Base-by-base conservation (phyloP, 2,888 invertebrate species). In the Xestia ashworthii region DNA sequence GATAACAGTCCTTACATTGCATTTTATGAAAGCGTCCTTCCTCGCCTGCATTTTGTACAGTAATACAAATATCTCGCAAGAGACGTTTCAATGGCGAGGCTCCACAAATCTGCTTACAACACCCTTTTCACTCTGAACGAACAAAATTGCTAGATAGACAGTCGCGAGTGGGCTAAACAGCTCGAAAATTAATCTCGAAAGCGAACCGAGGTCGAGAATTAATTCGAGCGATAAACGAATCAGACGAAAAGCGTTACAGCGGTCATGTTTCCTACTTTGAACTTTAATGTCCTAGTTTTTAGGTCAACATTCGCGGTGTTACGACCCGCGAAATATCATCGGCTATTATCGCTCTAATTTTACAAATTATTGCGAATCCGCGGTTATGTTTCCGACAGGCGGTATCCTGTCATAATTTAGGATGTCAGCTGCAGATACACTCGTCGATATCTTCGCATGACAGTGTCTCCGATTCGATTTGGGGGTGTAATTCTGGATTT, bases 161-260 rank as follows among this genome's bases (percentile, higher is more conserved):
- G 88, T 87, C 86, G 78, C 80, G 80, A 83, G 88, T 89, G 87
- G 87, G 89, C 91, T 92, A 91, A 93, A 91, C 93, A 92, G 91
- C 90, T 91, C 88, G 87, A 90, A 91, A 92, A 92, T 93, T 92
- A 92, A 93, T 92, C 93, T 90, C 87, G 83, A 88, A 88, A 89
- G 87, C 90, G 91, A 88, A 89, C 90, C 88, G 91, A 90, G 90
- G 91, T 91, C 90, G 89, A 87, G 90, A 91, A 90, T 92, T 91
- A 92, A 93, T 93, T 92, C 90, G 82, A 87, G 90, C 90, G 90
- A 92, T 92, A 92, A 92, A 92, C 92, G 91, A 90, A 90, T 92
- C 89, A 85, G 88, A 88, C 84, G 87, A 82, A 89, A 81, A 83
- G 76, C 87, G 81, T 81, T 80, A 87, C 82, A 70, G 44, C 62